These are phyloP conservation scores for Lacerta agilis DNA, from an alignment of 2,797 vertebrate species.

Conservation along the genomic window DNA sequence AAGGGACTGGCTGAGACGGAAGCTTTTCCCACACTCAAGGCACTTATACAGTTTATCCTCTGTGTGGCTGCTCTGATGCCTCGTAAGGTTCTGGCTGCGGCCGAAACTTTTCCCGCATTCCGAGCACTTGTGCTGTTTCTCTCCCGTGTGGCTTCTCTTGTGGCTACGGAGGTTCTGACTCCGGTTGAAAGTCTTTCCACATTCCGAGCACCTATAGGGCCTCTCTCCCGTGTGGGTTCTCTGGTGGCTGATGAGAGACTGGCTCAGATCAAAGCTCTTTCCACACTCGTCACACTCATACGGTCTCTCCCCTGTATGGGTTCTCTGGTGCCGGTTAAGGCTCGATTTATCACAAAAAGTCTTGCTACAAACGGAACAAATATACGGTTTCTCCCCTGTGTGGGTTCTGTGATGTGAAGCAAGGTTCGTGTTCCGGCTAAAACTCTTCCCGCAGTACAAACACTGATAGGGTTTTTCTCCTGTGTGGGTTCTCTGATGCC, in stretches of 20 bases:
- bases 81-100: constrained; percentile 5
- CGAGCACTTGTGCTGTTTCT: constrained; percentile 47
- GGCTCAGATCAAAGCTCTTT: constrained; percentile 64
- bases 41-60: neutral
- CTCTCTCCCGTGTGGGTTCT: constrained; percentile 74
- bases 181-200: constrained; percentile 74
- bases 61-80: constrained; percentile 15
- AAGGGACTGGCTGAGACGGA: constrained; percentile 16
- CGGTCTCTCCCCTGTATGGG: constrained; percentile 68
- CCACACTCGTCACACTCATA: constrained; percentile 71
- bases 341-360: constrained; percentile 60
- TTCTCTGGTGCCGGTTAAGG: constrained; percentile 65
- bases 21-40: constrained; percentile 8
- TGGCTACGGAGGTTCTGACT: constrained; percentile 63
- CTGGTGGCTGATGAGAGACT: constrained; percentile 71
- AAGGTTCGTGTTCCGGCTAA: constrained; percentile 51
- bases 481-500: neutral
- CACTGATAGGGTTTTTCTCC: constrained; percentile 9
- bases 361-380: constrained; percentile 50
- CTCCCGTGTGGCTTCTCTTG: constrained; percentile 66
- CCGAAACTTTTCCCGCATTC: constrained; percentile 23
- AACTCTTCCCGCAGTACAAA: constrained; percentile 49
- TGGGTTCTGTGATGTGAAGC: constrained; percentile 56
- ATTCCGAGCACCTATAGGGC: constrained; percentile 69
- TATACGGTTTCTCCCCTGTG: constrained; percentile 41